phyloP scores from a whole-genome alignment of 2,797 vertebrate genomes.

The Podarcis lilfordi region DNA sequence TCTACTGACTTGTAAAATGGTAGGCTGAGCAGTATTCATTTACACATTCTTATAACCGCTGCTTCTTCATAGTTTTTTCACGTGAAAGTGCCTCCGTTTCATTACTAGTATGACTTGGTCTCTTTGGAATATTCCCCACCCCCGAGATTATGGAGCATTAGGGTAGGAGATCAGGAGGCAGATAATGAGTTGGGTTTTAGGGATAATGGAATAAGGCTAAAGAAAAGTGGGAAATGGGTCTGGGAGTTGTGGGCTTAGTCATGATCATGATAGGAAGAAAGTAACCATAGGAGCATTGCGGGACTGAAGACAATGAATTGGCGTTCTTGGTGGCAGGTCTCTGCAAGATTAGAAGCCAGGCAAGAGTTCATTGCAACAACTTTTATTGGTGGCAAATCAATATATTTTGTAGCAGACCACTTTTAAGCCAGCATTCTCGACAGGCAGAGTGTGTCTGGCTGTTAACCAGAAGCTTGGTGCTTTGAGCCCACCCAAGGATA shows the following conservation, averaged over 20 bases:
- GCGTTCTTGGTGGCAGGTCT: not conserved
- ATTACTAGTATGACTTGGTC: not conserved
- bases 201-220: not conserved
- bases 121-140: too few relatives aligned
- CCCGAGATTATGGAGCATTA: not conserved
- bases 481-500: too few relatives aligned
- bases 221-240: not conserved
- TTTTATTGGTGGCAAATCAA: not conserved
- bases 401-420: not conserved
- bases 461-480: too few relatives aligned
- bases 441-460: not conserved
- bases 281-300: not conserved
- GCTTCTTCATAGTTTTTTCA: not conserved
- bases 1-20: not conserved
- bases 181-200: not conserved
- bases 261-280: not conserved
- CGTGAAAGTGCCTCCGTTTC: not conserved
- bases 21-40: not conserved
- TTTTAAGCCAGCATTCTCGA: not conserved
- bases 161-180: not conserved
- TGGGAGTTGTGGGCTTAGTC: too few relatives aligned
- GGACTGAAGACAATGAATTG: not conserved
- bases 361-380: not conserved
- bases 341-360: not conserved
- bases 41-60: not conserved